A percentile compares a stretch with the other conserved stretches of the same genome.
Conservation (phyloP, 53 echinoderm and acorn worm genomes). For the Paelopatides confundens region DNA sequence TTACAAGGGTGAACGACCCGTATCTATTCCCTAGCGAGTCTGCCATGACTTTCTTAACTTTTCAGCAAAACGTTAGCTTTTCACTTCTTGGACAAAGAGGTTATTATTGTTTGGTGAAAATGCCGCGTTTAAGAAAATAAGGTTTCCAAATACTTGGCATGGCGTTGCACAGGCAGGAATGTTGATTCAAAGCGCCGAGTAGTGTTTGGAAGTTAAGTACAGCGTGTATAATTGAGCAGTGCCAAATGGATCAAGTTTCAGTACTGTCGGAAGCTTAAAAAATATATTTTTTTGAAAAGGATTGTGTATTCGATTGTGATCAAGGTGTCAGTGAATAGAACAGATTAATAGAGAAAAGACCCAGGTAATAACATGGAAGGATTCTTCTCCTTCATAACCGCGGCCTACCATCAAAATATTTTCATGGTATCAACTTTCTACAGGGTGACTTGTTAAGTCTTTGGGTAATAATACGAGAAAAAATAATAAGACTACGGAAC, state of each 20-base stretch:
- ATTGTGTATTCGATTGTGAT: slow-evolving; percentile 38
- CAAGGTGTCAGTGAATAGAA: slow-evolving; percentile 38
- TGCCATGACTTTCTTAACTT: slow-evolving; percentile 35
- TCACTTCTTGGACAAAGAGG: slow-evolving; percentile 51
- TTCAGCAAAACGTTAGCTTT: slow-evolving; percentile 43
- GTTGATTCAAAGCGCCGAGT: slow-evolving; percentile 21
- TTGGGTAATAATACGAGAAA: not conserved
- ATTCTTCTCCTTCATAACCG: slow-evolving; percentile 26
- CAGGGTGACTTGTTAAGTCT: not conserved
- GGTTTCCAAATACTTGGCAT: slow-evolving; percentile 36
- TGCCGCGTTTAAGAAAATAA: slow-evolving; percentile 38
- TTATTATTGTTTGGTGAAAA: slow-evolving; percentile 52
- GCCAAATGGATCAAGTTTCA: slow-evolving; percentile 17
- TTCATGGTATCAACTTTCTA: slow-evolving; percentile 45
- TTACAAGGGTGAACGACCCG: slow-evolving; percentile 47
- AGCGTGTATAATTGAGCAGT: slow-evolving; percentile 45
- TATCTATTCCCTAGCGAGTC: slow-evolving; percentile 22
- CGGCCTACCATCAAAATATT: slow-evolving; percentile 55
- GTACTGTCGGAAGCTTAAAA: slow-evolving; percentile 33
- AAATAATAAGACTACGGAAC: not conserved
- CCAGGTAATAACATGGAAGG: slow-evolving; percentile 30
- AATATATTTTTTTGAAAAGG: slow-evolving; percentile 31
- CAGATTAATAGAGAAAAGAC: slow-evolving; percentile 39
- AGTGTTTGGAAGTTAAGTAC: slow-evolving; percentile 35
- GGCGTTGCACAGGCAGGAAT: slow-evolving; percentile 8